Base-by-base conservation (phyloP, 2,113 vertebrate species). In the Peromyscus maniculatus region DNA sequence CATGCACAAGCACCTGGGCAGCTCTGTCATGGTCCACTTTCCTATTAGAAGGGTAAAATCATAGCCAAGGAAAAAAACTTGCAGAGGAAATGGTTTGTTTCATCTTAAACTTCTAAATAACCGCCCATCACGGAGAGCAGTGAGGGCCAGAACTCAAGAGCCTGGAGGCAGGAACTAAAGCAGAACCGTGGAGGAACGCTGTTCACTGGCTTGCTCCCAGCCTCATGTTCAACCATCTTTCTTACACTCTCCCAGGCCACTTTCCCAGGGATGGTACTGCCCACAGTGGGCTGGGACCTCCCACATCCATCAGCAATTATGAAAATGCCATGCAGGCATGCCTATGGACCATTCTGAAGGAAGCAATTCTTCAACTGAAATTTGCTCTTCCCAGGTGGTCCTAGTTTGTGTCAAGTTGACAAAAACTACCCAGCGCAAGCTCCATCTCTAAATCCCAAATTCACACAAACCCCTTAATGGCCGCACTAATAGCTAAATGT, bases 401-500 rank as follows among this genome's bases (percentile, higher is more conserved):
- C 82, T 43, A 9, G 57, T 64, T 28, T 84, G 59, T 86, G 26
- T 66, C 39, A 19, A 16, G 59, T 31, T 86, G 83, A 16, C 59
- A 64, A 66, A 64, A 84, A 43, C 82, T 84, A 43, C 59, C 59
- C 59, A 84, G n/a, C 13, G 0, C 15, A 46, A 43, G 59, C 59
- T 78, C 77, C 17, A 39, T 74, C 74, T 89, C 21, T 72, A 4
- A 49, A 67, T 57, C 57, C 69, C 46, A 79, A 84, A 59, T 46
- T 62, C 67, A 5, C 16, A 31, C 69, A 59, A 12, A 67, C n/a
- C 71, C 87, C 33, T 96, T 92, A 83, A 75, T 75, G 87, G 79
- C 80, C 92, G 12, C 22, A 31, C 64, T 79, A 80, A 43, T 91
- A 92, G 79, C 87, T 16, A 91, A 97, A 77, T 46, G 19, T 49